phyloP scores from a whole-genome alignment of 2,113 vertebrate species.

The Centropus bengalensis region DNA sequence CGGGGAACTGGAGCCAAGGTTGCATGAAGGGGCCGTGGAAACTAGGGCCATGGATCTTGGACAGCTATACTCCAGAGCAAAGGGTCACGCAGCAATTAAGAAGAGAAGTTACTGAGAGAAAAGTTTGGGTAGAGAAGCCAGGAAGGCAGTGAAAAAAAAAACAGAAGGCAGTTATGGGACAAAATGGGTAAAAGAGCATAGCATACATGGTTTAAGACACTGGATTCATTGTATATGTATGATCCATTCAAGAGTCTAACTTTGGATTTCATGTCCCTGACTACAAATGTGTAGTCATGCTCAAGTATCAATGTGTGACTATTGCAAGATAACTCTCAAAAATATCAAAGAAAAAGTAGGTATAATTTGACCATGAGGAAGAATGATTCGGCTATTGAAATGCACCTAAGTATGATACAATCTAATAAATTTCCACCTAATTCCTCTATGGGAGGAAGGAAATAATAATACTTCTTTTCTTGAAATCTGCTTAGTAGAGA shows the following conservation, averaged over 20 bases:
- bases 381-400: not conserved
- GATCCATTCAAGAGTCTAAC: not conserved
- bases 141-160: not conserved
- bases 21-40: not conserved
- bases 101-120: not conserved
- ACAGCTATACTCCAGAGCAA: not conserved
- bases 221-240: not conserved
- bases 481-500: not conserved
- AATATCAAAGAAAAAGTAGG: not conserved
- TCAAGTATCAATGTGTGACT: not conserved
- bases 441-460: not conserved
- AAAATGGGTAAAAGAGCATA: not conserved
- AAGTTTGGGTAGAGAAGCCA: not conserved
- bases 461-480: not conserved
- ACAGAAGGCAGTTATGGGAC: not conserved
- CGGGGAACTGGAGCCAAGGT: constrained; percentile 17
- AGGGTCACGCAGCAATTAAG: not conserved
- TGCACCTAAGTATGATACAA: not conserved
- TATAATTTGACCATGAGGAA: not conserved
- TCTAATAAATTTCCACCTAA: not conserved
- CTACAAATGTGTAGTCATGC: not conserved
- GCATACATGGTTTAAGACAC: not conserved
- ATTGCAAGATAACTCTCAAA: not conserved
- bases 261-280: not conserved
- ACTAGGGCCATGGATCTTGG: not conserved